Evolutionary conservation across 30 jellyfish, hydroid and myxozoan species (phyloP).

Genomic region (Turritopsis dohrnii): DNA sequence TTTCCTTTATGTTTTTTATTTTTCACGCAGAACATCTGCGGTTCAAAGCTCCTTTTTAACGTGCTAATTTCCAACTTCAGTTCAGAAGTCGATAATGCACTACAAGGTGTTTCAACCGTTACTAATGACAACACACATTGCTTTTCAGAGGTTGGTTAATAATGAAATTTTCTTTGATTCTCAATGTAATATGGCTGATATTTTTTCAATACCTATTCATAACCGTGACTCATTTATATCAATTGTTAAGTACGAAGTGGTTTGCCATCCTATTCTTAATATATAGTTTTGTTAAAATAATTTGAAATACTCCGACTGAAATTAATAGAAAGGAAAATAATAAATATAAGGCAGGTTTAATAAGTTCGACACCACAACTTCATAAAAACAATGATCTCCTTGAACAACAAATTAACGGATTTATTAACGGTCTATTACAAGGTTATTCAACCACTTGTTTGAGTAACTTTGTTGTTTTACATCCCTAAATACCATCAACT

Average conservation of each 20-base stretch:
- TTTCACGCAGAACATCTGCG: slow-evolving; percentile 18
- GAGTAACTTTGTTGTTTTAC: too few relatives aligned
- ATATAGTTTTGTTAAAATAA: background rate
- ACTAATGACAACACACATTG: background rate
- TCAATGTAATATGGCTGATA: background rate
- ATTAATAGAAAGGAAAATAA: too few relatives aligned
- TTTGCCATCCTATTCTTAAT: background rate
- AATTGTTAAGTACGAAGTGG: background rate
- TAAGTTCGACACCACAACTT: too few relatives aligned
- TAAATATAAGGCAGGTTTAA: background rate
- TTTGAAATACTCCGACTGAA: background rate
- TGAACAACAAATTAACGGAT: background rate
- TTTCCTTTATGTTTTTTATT: background rate
- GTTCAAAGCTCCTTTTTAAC: slow-evolving; percentile 8
- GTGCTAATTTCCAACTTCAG: slow-evolving; percentile 19
- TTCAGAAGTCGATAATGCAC: slow-evolving; percentile 7
- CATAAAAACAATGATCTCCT: too few relatives aligned
- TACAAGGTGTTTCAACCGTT: background rate
- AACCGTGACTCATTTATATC: background rate
- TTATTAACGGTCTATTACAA: too few relatives aligned
- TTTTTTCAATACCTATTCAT: background rate
- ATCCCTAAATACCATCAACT: too few relatives aligned
- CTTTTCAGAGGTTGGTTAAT: background rate
- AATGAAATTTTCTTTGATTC: background rate
- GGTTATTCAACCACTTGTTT: too few relatives aligned